Evolutionary conservation across 2,113 vertebrate species (phyloP), one percentile per base, ranked within the genome.

Genomic region (Phalacrocorax aristotelis): DNA sequence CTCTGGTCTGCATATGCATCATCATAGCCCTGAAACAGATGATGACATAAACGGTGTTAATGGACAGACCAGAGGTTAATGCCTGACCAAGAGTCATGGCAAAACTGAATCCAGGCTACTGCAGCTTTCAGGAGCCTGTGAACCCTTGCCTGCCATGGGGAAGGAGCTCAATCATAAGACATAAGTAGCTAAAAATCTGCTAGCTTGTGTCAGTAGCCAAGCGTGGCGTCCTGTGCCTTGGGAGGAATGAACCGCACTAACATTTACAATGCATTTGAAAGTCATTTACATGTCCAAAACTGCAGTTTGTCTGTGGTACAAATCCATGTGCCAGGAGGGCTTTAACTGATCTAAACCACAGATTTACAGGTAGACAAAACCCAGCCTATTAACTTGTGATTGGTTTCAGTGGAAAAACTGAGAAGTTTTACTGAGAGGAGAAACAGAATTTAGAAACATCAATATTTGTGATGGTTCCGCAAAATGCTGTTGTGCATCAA

Each of bases 1-100:
- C 98, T 97, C 89, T 98, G 98, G 54, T 99, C 99, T 79, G 98
- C 98, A 5, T 99, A 99, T 2, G 98, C 94, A 65, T 99, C 99
- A 22, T 99, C 99, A 93, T 99, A 99, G 49, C 98, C 97, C 99
- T 99, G 95, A 20, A 95, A 95, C 1, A 38, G 80, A 90, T 3
- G 91, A 66, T 22, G 27, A 96, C 83, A 88, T 0, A 74, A 32
- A 55, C 1, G 17, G 57, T 1, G 51, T 90, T 68, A 83, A 69
- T 0, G 2, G 34, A 48, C 44, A 46, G 23, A 20, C 5, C 21
- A 23, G 26, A 90, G 57, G 66, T 29, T 55, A 62, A 89, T 7
- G 29, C 44, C 44, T 27, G 32, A 29, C 16, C 27, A 58, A 25
- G 9, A 38, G 20, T 6, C 17, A 49, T 0, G 4, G 57, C 27